Conservation (phyloP, 2,113 vertebrate species). For the chimpanzee (Pan troglodytes) region DNA sequence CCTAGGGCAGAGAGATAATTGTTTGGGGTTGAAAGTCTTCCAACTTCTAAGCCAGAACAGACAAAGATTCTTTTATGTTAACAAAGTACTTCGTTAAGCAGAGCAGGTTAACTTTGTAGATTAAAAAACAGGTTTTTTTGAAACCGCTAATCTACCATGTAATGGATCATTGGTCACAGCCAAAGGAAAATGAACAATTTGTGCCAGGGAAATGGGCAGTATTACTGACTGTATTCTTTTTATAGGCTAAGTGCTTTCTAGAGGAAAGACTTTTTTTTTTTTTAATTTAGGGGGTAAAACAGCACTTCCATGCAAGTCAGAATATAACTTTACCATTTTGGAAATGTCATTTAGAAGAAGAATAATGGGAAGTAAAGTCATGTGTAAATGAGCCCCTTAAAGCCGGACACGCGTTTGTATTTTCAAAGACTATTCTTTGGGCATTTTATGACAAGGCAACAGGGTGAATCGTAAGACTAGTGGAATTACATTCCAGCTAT, state of each 20-base stretch:
- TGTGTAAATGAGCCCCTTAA: neutral
- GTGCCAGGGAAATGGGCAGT: neutral
- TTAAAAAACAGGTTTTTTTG: neutral
- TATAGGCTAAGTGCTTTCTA: neutral
- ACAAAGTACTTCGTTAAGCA: conserved; percentile 33
- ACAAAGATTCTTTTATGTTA: conserved; percentile 31
- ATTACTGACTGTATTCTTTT: neutral
- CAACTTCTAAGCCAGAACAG: neutral
- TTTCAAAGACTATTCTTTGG: neutral
- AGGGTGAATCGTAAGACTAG: neutral
- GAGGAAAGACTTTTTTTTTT: neutral
- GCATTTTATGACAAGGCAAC: neutral
- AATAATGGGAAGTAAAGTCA: neutral
- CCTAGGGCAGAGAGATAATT: neutral
- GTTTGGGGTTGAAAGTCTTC: conserved; percentile 6
- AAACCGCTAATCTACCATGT: neutral
- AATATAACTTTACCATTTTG: neutral
- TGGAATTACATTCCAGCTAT: neutral
- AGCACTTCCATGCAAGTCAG: neutral
- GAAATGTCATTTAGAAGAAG: neutral
- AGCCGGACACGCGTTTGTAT: neutral
- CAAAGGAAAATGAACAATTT: neutral
- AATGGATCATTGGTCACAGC: neutral
- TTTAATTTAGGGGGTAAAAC: neutral
- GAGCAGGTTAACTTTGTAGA: neutral